Conservation (phyloP, 2,797 vertebrate genomes). For the Cossypha heuglini region DNA sequence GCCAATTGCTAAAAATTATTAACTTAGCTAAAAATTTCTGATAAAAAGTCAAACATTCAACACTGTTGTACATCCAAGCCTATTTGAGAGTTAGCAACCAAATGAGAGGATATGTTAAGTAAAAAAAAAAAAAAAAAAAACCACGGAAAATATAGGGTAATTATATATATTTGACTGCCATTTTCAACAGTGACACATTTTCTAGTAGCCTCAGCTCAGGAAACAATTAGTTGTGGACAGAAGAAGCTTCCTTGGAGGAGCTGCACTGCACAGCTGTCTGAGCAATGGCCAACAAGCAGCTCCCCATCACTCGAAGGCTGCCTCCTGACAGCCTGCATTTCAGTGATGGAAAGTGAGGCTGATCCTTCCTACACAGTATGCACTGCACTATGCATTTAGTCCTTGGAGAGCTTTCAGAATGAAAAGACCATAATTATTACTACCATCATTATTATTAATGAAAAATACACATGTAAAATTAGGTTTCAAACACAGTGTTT, state of each 20-base stretch:
- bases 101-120: background rate
- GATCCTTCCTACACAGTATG: background rate
- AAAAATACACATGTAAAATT: conserved; percentile 65
- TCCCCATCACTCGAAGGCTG: background rate
- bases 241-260: background rate
- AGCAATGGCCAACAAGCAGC: background rate
- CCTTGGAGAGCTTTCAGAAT: conserved; percentile 49
- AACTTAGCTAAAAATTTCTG: background rate
- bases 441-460: conserved; percentile 61
- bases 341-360: background rate
- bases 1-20: background rate
- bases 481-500: conserved; percentile 53
- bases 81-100: background rate
- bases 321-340: background rate
- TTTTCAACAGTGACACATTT: background rate
- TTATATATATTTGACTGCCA: background rate
- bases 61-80: background rate
- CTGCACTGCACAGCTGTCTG: background rate
- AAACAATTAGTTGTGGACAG: background rate
- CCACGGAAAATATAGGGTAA: background rate
- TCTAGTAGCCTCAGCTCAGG: background rate
- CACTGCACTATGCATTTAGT: conserved; percentile 21
- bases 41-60: background rate
- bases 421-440: conserved; percentile 49
- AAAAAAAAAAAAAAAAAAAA: background rate